These are phyloP conservation scores for Hippoglossus hippoglossus DNA, from an alignment of 2,797 vertebrate species.

Conservation along the genomic window DNA sequence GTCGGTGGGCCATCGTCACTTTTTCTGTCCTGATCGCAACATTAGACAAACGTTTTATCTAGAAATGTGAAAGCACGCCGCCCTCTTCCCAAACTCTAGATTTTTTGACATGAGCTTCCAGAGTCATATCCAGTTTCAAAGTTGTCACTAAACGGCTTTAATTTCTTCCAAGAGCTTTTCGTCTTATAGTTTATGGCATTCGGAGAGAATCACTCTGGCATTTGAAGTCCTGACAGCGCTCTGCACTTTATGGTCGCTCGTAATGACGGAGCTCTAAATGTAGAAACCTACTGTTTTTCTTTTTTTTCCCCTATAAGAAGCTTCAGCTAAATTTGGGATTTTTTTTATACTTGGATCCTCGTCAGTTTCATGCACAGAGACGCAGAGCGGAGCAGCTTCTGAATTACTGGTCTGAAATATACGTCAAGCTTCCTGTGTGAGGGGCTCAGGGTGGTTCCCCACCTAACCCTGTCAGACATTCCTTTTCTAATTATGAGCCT, in stretches of 20 bases:
- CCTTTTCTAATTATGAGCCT: conserved; percentile 58
- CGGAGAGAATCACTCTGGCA: background rate
- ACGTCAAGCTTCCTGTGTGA: conserved; percentile 37
- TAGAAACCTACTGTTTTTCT: background rate
- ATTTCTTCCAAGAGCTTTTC: too few relatives aligned
- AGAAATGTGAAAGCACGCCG: too few relatives aligned
- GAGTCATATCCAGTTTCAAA: background rate
- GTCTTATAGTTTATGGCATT: too few relatives aligned
- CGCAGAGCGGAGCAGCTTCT: background rate
- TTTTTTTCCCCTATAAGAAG: background rate
- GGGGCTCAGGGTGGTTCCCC: conserved; percentile 49
- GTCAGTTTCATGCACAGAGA: conserved; percentile 22
- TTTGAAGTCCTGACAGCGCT: too few relatives aligned
- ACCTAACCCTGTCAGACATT: conserved; percentile 72
- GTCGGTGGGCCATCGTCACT: too few relatives aligned
- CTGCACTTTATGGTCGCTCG: conserved; percentile 15
- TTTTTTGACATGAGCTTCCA: too few relatives aligned
- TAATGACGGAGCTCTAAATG: conserved; percentile 19
- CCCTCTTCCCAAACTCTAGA: too few relatives aligned
- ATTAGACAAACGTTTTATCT: too few relatives aligned
- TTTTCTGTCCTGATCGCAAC: too few relatives aligned
- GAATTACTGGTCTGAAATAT: conserved; percentile 50
- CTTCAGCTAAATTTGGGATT: conserved; percentile 1
- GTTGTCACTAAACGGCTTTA: background rate
- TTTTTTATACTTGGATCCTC: background rate